Base-by-base conservation (phyloP, 2,113 vertebrate species). In the Scolopax mira region DNA sequence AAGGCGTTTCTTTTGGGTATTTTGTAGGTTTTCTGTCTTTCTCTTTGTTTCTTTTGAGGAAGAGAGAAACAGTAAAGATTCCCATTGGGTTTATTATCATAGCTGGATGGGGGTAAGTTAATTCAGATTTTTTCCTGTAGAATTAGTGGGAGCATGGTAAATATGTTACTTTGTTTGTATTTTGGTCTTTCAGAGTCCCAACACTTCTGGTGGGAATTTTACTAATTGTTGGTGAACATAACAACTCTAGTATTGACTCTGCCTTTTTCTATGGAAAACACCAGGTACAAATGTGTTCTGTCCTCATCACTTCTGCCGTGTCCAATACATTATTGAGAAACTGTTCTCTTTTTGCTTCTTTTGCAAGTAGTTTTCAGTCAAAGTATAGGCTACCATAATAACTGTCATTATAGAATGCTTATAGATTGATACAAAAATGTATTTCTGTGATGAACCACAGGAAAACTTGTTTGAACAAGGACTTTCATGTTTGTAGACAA, bases 101-200 rank as follows among this genome's bases (percentile, higher is more conserved):
- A 87, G 97, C 96, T 85, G 99, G 99, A 97, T 99, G 99, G 99
- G 99, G 99, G 99, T 99, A 97, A 99, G 99, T 98, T 77, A 81
- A 66, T 65, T 66, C 37, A 74, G 41, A 11, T 37, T 6, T 65
- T 84, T 94, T 33, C 24, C 28, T 58, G 10, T 42, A 79, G 46
- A 79, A 46, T 58, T 88, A 77, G 37, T 69, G 48, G 42, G 48
- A 80, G 10, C 3, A 4, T 79, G 35, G 39, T 58, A 65, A 52
- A 55, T 90, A 64, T 55, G 8, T 85, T 60, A 93, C 11, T 49
- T 52, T 85, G 35, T 81, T 71, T 37, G 11, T 83, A 12, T 81
- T 92, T 96, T 93, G 19, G 62, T 94, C 39, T 94, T 95, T 90
- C 96, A 99, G 99, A 80, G 55, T 99, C 75, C 99, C 99, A 85